Conservation (phyloP, 2,888 invertebrate genomes). For the Microchrysa polita region DNA sequence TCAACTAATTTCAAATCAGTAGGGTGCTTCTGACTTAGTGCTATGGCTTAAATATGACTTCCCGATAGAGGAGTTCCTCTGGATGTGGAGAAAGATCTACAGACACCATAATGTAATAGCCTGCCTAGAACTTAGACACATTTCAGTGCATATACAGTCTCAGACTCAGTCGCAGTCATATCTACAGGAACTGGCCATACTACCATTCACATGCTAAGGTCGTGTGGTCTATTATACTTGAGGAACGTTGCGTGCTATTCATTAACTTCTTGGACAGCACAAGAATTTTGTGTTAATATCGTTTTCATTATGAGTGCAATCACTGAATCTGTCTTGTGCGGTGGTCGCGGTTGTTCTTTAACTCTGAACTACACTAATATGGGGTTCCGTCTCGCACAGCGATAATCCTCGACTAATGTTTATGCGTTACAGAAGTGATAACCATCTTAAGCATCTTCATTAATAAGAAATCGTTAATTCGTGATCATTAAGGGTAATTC, state of each 20-base stretch:
- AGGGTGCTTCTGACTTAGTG: constrained; percentile 38
- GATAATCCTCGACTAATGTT: constrained; percentile 27
- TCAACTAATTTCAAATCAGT: constrained; percentile 43
- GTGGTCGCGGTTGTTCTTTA: constrained; percentile 21
- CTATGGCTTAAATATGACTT: constrained; percentile 13
- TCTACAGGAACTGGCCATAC: no score
- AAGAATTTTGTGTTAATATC: constrained; percentile 29
- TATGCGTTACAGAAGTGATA: constrained; percentile 18
- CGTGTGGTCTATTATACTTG: constrained; percentile 32
- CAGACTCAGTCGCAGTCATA: no score
- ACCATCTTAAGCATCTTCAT: constrained; percentile 35
- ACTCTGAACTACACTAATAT: constrained; percentile 5
- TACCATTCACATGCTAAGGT: no score
- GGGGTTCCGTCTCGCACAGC: constrained; percentile 14
- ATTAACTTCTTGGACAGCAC: constrained; percentile 39
- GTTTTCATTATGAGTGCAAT: constrained; percentile 30
- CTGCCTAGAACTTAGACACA: background rate
- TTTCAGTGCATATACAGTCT: no score
- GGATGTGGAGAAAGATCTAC: background rate
- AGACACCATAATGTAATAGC: no score
- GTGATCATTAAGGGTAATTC: background rate
- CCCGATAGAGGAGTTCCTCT: constrained; percentile 1
- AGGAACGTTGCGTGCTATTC: constrained; percentile 33
- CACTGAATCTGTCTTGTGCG: constrained; percentile 8
- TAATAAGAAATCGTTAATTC: constrained; percentile 40